Base-by-base conservation (phyloP, 2,888 invertebrate genomes). In the Gastracanthus pulcherrimus region DNA sequence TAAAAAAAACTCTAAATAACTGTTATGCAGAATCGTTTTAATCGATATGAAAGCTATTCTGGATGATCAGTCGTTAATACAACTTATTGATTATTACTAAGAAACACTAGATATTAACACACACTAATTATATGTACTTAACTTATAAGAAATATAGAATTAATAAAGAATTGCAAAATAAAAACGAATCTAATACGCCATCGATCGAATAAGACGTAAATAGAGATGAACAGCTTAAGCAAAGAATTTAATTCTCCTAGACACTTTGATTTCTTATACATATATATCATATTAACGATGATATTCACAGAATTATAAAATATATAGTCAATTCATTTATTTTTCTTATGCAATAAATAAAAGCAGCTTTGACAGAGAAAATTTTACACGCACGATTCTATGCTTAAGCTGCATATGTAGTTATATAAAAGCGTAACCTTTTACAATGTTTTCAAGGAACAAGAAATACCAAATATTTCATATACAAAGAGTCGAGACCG, bases 11-110 rank as follows among this genome's bases (percentile, higher is more conserved):
- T 71, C 45, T 62, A 62, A 36, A n/a, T 26, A 74, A 62, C 29
- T 62, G 66, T 67, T 72, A 36, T 23, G 7, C 48, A 69, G 16
- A 69, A 76, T 41, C n/a, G 31, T 64, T 76, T 48, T 76, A 34
- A 67, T 41, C n/a, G 11, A 55, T 13, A n/a, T 70, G 2, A 48
- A 75, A 51, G 71, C 23, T 71, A 79, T 79, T 83, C 81, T 75
- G 79, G 72, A 81, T 67, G 71, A 79, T 58, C 45, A 71, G n/a
- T 83, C 66, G 71, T 67, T 67, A 64, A 67, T 75, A 67, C 45
- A 83, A 80, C 66, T 83, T 72, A 77, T 80, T 82, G 60, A 78
- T 83, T 81, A 79, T 67, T 76, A 79, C 51, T 83, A 81, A 81
- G 78, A 60, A 13, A 70, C 2, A 51, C 31, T 78, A 82, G 62